Evolutionary conservation across 2,797 vertebrate species (phyloP), one percentile per base, ranked within the genome.

Genomic region (Triplophysa yarkandensis): DNA sequence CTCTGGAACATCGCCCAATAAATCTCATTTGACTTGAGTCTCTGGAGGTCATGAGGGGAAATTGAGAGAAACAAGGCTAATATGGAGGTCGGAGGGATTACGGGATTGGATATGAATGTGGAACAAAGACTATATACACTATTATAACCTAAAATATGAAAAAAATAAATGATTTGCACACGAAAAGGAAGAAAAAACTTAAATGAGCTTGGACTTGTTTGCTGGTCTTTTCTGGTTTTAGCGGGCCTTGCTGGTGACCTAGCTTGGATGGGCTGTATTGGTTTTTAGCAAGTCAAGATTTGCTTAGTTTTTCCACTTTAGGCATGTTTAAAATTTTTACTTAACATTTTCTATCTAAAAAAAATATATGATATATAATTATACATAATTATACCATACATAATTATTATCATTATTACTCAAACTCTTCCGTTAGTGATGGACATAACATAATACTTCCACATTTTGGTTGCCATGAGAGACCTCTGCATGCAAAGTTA

Each of bases 21-120:
- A 86, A 83, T 77, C 30, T 67, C 77, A 83, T 86, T 89, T 86
- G 34, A 69, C 52, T n/a, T 19, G 4, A 87, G 82, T 84, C 85
- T 85, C 86, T 87, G 86, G 80, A 87, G 84, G 82, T 89, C 87
- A 86, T 88, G 84, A 86, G 86, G 81, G 83, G 80, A 87, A 89
- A 87, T 76, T 81, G 86, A 86, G 77, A 82, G 52, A n/a, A 83
- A 67, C 73, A 83, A 46, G 68, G 50, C 25, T 82, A 58, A 64
- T 16, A 41, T 66, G 64, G 17, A n/a, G n/a, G n/a, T 50, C 23
- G 52, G n/a, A 30, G 65, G 46, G 52, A 68, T 75, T 73, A 46
- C 55, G 46, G 36, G 36, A 65, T 65, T 65, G 36, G 25, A 44
- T 23, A 23, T 64, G 61, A 73, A 65, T 64, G 43, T 48, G 32